These are phyloP conservation scores for Cyphomyrus plagiostoma DNA, from an alignment of 2,113 vertebrate species.

Conservation along the genomic window DNA sequence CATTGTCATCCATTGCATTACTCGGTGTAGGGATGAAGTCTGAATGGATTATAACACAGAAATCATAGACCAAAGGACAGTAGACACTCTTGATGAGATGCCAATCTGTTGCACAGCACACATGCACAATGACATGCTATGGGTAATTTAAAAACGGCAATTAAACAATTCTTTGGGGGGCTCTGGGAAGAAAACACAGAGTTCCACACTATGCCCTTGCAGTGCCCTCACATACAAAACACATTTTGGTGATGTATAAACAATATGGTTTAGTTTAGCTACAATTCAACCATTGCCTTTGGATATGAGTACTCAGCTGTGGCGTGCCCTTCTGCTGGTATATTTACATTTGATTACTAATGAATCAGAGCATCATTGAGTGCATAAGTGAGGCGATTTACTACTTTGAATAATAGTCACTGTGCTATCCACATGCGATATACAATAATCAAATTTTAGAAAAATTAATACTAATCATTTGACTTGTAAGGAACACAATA, in stretches of 20 bases:
- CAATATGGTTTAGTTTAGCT: neutral
- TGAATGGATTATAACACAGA: neutral
- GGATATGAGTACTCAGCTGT: neutral
- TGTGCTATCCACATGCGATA: neutral
- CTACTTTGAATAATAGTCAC: neutral
- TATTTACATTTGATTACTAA: neutral
- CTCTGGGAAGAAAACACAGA: neutral
- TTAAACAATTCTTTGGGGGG: neutral
- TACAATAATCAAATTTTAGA: neutral
- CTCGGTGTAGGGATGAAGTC: neutral
- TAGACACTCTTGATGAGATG: neutral
- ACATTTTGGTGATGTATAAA: neutral
- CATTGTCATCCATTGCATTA: neutral
- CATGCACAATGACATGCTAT: neutral
- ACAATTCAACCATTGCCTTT: neutral
- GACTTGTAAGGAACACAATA: neutral
- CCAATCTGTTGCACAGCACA: neutral
- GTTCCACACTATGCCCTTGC: neutral
- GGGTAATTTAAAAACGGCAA: neutral
- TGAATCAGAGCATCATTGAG: neutral
- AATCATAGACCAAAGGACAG: neutral
- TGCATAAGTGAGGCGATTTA: neutral
- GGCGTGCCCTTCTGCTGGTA: neutral
- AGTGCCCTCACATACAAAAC: neutral
- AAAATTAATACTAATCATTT: neutral